A percentile compares a stretch with the other conserved stretches of the same genome.
Conservation (phyloP, 2,888 invertebrate species). For the Fragum whitleyi region DNA sequence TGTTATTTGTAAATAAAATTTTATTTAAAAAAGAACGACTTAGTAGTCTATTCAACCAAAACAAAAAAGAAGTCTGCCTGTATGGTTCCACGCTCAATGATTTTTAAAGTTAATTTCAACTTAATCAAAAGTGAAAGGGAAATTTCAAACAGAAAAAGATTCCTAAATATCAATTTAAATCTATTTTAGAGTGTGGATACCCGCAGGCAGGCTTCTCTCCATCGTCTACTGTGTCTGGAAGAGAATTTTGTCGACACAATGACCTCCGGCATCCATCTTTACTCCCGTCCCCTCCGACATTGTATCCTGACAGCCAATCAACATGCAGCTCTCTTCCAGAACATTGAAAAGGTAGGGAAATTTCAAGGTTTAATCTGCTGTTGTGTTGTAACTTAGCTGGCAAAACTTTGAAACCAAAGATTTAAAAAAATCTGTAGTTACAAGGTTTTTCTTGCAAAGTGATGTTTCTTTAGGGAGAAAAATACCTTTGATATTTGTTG, state of each 20-base stretch:
- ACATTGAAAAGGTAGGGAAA: conserved; percentile 62
- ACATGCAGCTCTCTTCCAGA: conserved; percentile 61
- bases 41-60: background rate
- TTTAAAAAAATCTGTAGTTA: too few species aligned
- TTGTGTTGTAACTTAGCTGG: background rate
- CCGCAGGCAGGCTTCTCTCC: conserved; percentile 66
- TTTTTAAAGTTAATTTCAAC: background rate
- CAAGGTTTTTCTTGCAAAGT: too few species aligned
- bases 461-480: too few species aligned
- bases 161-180: too few species aligned
- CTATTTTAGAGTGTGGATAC: conserved; percentile 60
- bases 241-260: conserved; percentile 63
- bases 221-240: conserved; percentile 58
- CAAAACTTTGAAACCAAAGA: background rate
- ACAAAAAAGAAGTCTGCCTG: conserved; percentile 8
- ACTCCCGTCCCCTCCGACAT: conserved; percentile 62
- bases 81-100: conserved; percentile 8
- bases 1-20: background rate
- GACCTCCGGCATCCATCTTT: conserved; percentile 54
- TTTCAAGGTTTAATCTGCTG: background rate
- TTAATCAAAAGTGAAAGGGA: background rate
- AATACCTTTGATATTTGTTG: too few species aligned
- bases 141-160: too few species aligned
- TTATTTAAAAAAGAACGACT: background rate
- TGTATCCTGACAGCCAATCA: conserved; percentile 48